Percentiles rank a stretch among this genome's conserved stretches.
Conservation (phyloP, 1,140 invertebrate genomes). For the Phymastichus coffea region DNA sequence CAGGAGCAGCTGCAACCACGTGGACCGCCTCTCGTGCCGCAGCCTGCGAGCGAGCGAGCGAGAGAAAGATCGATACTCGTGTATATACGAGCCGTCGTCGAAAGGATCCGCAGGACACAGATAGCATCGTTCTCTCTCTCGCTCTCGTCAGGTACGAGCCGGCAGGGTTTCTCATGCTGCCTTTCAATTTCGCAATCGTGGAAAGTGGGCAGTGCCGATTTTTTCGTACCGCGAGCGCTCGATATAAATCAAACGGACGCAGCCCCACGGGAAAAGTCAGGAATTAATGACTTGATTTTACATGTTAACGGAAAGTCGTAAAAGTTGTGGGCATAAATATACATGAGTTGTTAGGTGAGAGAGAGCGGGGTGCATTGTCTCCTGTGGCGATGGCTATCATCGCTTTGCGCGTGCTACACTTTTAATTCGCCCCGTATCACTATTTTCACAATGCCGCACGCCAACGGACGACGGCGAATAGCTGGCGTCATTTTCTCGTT, state of each 20-base stretch:
- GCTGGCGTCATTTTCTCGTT: not conserved
- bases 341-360: too few relatives aligned
- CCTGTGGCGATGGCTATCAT: too few relatives aligned
- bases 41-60: not conserved
- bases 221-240: too few relatives aligned
- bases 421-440: not conserved
- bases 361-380: too few relatives aligned
- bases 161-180: too few relatives aligned
- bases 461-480: not conserved
- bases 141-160: too few relatives aligned
- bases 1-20: slow-evolving; percentile 31
- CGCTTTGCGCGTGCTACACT: not conserved
- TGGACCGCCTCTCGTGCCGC: slow-evolving; percentile 3
- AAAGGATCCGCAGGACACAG: slow-evolving; percentile 43
- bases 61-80: slow-evolving; percentile 41
- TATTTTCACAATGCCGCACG: too few relatives aligned
- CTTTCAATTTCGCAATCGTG: too few relatives aligned
- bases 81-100: too few relatives aligned
- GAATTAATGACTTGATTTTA: slow-evolving; percentile 16
- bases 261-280: not conserved
- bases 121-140: slow-evolving; percentile 44
- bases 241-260: slow-evolving; percentile 14
- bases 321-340: too few relatives aligned
- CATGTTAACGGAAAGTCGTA: not conserved
- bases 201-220: too few relatives aligned